Base-by-base conservation (phyloP, 2,888 invertebrate species). In the Nymphalis polychloros region DNA sequence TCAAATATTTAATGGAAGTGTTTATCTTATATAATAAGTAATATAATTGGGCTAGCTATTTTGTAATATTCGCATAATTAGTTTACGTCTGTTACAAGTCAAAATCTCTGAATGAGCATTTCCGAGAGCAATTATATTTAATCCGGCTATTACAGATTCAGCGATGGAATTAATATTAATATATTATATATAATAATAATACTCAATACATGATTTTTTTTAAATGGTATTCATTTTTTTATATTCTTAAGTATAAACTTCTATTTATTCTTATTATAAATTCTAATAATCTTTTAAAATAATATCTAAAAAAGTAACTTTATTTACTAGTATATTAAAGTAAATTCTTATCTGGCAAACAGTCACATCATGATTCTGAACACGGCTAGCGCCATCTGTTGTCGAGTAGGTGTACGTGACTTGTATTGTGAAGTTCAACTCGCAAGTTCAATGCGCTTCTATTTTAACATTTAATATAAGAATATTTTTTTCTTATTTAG, bases 381-480 rank as follows among this genome's bases (percentile, higher is more conserved):
- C 19, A 52, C 59, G 63, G 74, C 75, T 27, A 17, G 77, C 89
- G 89, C 88, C 89, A 88, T 86, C 89, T 88, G 63, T 81, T 77
- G 71, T 67, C 73, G 80, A 83, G 82, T 85, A 85, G 89, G 77
- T 69, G 72, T 73, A 84, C 79, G 79, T 72, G 7, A 27, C 35
- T 57, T 41, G 8, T 19, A 10, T 27, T 7, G 61, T 41, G 35
- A 19, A 19, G 10, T 41, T 41, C 41, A 23, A 23, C 23, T 23
- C 23, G 23, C 23, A 19, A 19, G 10, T 41, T 41, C 41, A 41
- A 41, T 13, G 10, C 41, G 13, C 13, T 41, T 13, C 13, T 41
- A 41, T 41, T 41, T 41, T 41, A 41, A 41, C 41, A 41, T 41
- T 41, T 41, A 41, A 41, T 41, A 41, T 41, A 4, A 41, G 41